A percentile compares a stretch with the other conserved stretches of the same genome.
Conservation (phyloP, 2,888 invertebrate species). For the Cepaea hortensis region DNA sequence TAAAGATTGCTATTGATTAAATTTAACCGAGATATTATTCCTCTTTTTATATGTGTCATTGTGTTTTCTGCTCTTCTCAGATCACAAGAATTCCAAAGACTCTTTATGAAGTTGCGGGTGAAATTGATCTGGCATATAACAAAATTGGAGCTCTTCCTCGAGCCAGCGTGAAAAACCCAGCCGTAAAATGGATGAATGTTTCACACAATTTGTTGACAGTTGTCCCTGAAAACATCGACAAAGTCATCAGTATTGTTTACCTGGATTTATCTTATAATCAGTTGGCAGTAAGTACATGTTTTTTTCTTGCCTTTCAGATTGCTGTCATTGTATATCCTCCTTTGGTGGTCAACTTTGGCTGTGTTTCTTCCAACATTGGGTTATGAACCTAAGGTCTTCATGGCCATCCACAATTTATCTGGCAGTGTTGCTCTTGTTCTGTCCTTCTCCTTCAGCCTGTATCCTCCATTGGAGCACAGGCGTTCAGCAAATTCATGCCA, state of each 20-base stretch:
- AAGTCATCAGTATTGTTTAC: constrained; percentile 71
- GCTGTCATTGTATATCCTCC: neutral
- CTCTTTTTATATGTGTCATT: no score
- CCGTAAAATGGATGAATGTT: constrained; percentile 69
- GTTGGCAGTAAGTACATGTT: constrained; percentile 53
- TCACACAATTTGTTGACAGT: constrained; percentile 68
- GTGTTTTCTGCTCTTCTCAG: neutral
- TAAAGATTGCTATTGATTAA: no score
- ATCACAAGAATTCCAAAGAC: constrained; percentile 65
- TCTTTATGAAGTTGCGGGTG: constrained; percentile 72
- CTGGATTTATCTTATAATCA: constrained; percentile 85
- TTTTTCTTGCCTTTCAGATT: neutral
- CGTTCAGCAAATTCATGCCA: no score
- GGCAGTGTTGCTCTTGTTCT: no score
- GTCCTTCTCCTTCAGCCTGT: no score
- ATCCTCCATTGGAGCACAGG: no score
- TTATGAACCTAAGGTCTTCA: no score
- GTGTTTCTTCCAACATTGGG: no score
- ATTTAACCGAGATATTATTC: no score
- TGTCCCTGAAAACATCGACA: constrained; percentile 70
- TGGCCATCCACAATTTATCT: no score
- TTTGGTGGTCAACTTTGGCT: no score
- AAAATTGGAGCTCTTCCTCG: constrained; percentile 69
- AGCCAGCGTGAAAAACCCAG: constrained; percentile 68
- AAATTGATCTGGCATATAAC: constrained; percentile 68